These are phyloP conservation scores for Camelus dromedarius DNA, from an alignment of 2,113 vertebrate species.

Conservation along the genomic window DNA sequence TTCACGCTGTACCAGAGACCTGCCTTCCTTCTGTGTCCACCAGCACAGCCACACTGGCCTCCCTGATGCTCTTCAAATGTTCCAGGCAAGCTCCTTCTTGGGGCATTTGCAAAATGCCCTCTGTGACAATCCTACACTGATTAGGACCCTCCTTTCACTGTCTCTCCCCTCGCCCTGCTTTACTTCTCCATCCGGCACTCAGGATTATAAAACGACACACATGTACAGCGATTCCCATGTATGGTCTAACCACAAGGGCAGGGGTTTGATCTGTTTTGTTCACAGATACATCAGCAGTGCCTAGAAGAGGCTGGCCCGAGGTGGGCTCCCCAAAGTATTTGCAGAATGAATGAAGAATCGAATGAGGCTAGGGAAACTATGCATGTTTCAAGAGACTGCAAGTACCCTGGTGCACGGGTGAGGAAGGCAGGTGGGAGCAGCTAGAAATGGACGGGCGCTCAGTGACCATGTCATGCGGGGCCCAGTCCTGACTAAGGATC, in stretches of 20 bases:
- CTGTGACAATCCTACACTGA: not conserved
- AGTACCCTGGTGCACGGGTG: fast-evolving
- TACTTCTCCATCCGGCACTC: not conserved
- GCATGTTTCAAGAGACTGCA: not conserved
- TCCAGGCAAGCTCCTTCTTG: not conserved
- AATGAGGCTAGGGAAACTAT: not conserved
- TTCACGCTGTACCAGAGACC: not conserved
- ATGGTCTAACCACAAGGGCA: not conserved
- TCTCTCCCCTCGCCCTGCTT: not conserved
- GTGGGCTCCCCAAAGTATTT: not conserved
- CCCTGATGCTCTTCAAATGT: not conserved
- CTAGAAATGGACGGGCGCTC: not conserved
- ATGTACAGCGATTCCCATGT: not conserved
- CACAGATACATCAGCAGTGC: not conserved
- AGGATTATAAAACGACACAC: not conserved
- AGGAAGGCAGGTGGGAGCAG: not conserved
- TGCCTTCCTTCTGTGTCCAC: not conserved
- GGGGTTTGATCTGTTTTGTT: not conserved
- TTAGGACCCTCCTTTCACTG: not conserved
- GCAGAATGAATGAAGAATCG: not conserved
- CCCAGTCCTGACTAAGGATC: not conserved
- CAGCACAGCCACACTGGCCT: not conserved
- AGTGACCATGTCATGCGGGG: not conserved
- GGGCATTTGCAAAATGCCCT: not conserved
- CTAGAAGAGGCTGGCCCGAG: not conserved